These are phyloP conservation scores for Temnothorax ravouxi DNA, from an alignment of 2,888 invertebrate species.

Conservation along the genomic window DNA sequence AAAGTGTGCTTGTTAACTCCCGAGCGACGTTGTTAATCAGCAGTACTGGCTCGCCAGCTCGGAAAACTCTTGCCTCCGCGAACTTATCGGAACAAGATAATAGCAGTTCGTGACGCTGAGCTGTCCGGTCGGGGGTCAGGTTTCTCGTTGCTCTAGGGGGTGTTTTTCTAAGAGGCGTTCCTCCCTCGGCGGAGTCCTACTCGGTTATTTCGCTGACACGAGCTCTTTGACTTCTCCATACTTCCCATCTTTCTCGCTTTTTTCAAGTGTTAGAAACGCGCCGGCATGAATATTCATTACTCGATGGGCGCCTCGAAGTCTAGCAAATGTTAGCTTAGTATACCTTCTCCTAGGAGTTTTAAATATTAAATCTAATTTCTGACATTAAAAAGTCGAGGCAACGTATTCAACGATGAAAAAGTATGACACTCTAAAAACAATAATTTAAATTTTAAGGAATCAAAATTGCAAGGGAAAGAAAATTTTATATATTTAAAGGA, in stretches of 20 bases:
- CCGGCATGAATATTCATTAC: slow-evolving; percentile 47
- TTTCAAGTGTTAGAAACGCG: slow-evolving; percentile 34
- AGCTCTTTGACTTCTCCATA: slow-evolving; percentile 49
- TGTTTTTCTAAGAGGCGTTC: slow-evolving; percentile 67
- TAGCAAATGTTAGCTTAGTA: slow-evolving; percentile 41
- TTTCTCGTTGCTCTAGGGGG: slow-evolving; percentile 58
- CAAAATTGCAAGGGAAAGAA: background rate
- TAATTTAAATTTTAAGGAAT: background rate
- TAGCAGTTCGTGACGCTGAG: slow-evolving; percentile 69
- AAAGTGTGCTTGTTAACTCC: slow-evolving; percentile 51
- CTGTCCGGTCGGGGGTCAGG: slow-evolving; percentile 63
- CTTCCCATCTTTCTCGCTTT: slow-evolving; percentile 1
- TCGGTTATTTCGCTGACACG: slow-evolving; percentile 56
- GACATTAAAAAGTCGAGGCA: background rate
- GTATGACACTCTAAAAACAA: background rate
- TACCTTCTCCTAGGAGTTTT: slow-evolving; percentile 23
- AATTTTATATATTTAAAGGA: background rate
- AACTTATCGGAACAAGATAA: slow-evolving; percentile 75
- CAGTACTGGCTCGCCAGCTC: slow-evolving; percentile 40
- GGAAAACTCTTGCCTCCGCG: slow-evolving; percentile 52
- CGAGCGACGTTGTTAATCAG: slow-evolving; percentile 68
- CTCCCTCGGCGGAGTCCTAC: slow-evolving; percentile 28
- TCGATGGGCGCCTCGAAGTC: slow-evolving; percentile 41
- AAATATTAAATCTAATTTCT: slow-evolving; percentile 41
- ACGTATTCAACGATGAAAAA: background rate